Conservation (phyloP, 2,113 vertebrate genomes). For the Leptobrachium leishanense region DNA sequence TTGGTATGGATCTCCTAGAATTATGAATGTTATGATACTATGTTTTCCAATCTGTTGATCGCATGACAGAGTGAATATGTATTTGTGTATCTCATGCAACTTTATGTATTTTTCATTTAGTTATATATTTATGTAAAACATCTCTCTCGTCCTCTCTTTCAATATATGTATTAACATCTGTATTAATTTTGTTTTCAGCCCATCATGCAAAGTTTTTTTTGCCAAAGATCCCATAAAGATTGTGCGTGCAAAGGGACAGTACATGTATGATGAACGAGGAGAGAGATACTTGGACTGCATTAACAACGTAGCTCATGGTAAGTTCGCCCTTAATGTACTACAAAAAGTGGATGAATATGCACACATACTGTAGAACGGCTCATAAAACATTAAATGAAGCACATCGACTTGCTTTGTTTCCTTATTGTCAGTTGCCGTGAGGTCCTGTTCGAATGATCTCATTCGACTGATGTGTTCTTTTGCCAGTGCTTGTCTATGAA, state of each 20-base stretch:
- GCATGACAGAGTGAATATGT: no score
- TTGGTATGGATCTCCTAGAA: no score
- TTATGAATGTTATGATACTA: no score
- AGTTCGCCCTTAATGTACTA: conserved; percentile 42
- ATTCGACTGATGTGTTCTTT: conserved; percentile 23
- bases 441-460: conserved; percentile 14
- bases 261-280: conserved; percentile 91
- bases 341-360: conserved; percentile 7
- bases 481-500: conserved; percentile 17
- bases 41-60: no score
- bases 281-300: conserved; percentile 89
- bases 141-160: no score
- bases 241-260: conserved; percentile 83
- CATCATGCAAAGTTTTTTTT: conserved; percentile 96
- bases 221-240: conserved; percentile 92
- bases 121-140: no score
- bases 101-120: no score
- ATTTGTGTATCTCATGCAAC: no score
- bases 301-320: conserved; percentile 97
- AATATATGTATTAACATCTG: no score
- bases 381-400: not conserved
- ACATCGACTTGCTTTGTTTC: not conserved
- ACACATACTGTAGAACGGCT: not conserved
- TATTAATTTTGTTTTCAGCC: conserved; percentile 64
- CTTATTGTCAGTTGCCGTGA: not conserved